These are phyloP conservation scores for Xiphophorus birchmanni DNA, from an alignment of 2,797 vertebrate species.

Conservation along the genomic window DNA sequence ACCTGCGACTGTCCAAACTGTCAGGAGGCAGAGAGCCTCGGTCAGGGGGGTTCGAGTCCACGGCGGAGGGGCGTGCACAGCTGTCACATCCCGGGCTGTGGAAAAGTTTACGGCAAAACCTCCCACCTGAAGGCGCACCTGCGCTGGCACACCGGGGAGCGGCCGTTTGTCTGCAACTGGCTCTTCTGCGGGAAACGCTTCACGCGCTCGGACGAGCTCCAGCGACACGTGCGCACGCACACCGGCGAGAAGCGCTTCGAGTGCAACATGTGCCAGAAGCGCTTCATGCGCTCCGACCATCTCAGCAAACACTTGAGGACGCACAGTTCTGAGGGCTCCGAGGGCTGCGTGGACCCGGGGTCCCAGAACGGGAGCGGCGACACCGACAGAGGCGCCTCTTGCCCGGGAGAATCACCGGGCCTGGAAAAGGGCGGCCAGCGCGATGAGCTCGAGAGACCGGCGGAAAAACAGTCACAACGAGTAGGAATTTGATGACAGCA, in stretches of 20 bases:
- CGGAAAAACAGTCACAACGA: slow-evolving; percentile 64
- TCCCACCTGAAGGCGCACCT: slow-evolving; percentile 93
- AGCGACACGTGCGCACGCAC: slow-evolving; percentile 93
- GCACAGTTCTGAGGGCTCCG: slow-evolving; percentile 82
- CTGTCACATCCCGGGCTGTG: slow-evolving; percentile 91
- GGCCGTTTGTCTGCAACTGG: slow-evolving; percentile 94
- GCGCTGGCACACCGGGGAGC: slow-evolving; percentile 93
- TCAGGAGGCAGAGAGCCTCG: slow-evolving; percentile 87
- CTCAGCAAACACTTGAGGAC: slow-evolving; percentile 92
- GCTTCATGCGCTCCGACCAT: slow-evolving; percentile 95
- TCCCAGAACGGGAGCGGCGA: slow-evolving; percentile 86
- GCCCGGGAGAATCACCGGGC: slow-evolving; percentile 87
- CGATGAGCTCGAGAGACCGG: slow-evolving; percentile 68
- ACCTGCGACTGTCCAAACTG: slow-evolving; percentile 94
- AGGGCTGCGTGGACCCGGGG: slow-evolving; percentile 73
- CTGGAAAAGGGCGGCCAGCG: slow-evolving; percentile 64
- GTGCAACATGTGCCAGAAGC: slow-evolving; percentile 88
- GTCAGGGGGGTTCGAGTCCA: slow-evolving; percentile 85
- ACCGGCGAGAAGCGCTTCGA: slow-evolving; percentile 94
- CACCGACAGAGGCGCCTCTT: slow-evolving; percentile 88
- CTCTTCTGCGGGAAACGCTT: slow-evolving; percentile 95
- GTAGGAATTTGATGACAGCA: slow-evolving; percentile 17
- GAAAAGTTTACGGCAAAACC: slow-evolving; percentile 92
- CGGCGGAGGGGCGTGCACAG: slow-evolving; percentile 88
- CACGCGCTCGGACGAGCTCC: slow-evolving; percentile 92